Conservation (phyloP, 2,888 invertebrate species). For the Athalia circularis region DNA sequence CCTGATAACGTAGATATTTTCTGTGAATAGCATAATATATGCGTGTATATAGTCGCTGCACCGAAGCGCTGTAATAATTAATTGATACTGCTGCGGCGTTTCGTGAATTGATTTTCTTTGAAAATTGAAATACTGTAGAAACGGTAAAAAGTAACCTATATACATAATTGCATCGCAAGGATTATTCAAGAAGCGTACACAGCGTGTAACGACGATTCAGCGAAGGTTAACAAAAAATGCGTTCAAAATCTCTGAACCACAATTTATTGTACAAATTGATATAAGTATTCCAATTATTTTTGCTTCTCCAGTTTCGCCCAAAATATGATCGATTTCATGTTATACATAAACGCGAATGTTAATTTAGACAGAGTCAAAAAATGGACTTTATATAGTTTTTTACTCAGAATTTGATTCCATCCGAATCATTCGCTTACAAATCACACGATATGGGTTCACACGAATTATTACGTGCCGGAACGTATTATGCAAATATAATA, state of each 20-base stretch:
- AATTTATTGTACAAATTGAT: neutral
- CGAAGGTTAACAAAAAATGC: slow-evolving; percentile 4
- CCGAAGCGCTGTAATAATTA: no score
- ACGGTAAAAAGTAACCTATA: no score
- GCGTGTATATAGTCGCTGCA: no score
- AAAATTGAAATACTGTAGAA: no score
- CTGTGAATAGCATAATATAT: no score
- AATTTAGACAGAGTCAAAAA: neutral
- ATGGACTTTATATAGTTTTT: neutral
- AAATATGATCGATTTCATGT: no score
- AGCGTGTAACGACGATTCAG: neutral
- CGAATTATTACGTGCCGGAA: neutral
- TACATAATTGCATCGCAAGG: neutral
- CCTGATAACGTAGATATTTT: slow-evolving; percentile 8
- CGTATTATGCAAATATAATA: no score
- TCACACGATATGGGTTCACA: neutral
- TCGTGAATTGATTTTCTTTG: no score
- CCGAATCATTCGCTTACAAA: neutral
- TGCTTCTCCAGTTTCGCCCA: no score
- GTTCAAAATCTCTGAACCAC: neutral
- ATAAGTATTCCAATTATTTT: no score
- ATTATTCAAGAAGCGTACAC: neutral
- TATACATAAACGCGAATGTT: no score
- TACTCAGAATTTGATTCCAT: neutral
- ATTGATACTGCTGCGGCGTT: no score